Evolutionary conservation across 2,113 vertebrate genomes (phyloP).

Genomic region (Barbus barbus): DNA sequence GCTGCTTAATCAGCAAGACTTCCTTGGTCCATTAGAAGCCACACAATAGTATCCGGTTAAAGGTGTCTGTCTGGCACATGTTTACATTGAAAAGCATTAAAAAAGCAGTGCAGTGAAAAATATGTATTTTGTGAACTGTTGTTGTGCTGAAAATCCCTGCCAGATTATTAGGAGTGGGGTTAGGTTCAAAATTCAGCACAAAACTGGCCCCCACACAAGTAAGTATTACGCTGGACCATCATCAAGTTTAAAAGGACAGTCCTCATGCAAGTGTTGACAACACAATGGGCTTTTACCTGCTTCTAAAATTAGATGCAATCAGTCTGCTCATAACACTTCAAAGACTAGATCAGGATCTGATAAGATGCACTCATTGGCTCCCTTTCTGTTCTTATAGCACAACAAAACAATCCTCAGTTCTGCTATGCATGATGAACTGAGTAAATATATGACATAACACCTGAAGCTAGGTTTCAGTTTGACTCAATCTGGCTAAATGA

Average conservation of each 20-base stretch:
- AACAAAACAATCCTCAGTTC: conserved; percentile 13
- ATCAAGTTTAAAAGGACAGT: background rate
- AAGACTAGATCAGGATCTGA: background rate
- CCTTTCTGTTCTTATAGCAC: conserved; percentile 3
- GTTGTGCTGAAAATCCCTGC: background rate
- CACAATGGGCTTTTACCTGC: conserved; percentile 2
- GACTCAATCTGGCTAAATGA: background rate
- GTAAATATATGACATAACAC: conserved; percentile 30
- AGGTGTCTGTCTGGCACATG: background rate
- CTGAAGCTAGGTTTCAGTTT: background rate
- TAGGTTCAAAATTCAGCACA: background rate
- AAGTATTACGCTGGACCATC: background rate
- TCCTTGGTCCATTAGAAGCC: background rate
- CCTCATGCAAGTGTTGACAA: background rate
- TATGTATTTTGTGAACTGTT: background rate
- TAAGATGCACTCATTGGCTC: background rate
- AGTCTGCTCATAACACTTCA: conserved; percentile 8
- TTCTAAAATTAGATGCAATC: conserved; percentile 2
- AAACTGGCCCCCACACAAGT: background rate
- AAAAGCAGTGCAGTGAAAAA: background rate
- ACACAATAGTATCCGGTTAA: background rate
- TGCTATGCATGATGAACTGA: background rate
- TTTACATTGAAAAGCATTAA: background rate
- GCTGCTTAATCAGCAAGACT: background rate
- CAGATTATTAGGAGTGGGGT: background rate